These are phyloP conservation scores for Pantherophis vulpinus DNA, from an alignment of 2,797 vertebrate genomes.

Conservation along the genomic window DNA sequence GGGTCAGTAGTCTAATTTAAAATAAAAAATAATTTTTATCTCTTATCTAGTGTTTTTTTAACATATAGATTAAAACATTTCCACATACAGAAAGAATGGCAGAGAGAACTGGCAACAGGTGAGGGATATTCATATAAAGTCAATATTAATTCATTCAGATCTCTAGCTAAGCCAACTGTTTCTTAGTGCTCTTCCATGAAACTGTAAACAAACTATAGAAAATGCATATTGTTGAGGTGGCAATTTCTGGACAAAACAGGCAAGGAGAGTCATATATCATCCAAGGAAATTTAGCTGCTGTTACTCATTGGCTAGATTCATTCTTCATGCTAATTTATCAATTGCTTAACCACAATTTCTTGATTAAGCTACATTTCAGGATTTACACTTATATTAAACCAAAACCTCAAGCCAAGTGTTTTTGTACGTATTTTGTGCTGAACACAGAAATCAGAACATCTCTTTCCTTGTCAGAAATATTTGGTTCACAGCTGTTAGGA, in stretches of 20 bases:
- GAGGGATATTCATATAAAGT: not conserved
- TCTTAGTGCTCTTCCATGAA: not conserved
- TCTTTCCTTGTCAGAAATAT: not conserved
- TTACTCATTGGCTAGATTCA: not conserved
- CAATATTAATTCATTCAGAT: not conserved
- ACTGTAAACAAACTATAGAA: not conserved
- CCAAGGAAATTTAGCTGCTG: not conserved
- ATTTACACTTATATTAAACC: not conserved
- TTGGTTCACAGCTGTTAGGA: not conserved
- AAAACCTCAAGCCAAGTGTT: not conserved
- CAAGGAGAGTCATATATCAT: not conserved
- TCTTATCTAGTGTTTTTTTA: not conserved
- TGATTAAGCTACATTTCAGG: not conserved
- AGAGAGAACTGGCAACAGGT: not conserved
- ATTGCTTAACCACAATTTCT: not conserved
- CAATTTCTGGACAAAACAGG: not conserved
- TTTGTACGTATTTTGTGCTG: not conserved
- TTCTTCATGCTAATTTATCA: not conserved
- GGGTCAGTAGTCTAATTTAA: not conserved
- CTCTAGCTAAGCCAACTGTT: not conserved
- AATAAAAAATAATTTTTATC: not conserved
- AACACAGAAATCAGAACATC: not conserved
- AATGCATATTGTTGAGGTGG: not conserved
- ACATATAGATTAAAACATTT: not conserved
- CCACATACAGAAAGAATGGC: not conserved